Percentiles rank a stretch among this genome's conserved stretches.
Evolutionary conservation across 2,888 invertebrate genomes (phyloP).

Genomic region (Erpobdella octoculata): DNA sequence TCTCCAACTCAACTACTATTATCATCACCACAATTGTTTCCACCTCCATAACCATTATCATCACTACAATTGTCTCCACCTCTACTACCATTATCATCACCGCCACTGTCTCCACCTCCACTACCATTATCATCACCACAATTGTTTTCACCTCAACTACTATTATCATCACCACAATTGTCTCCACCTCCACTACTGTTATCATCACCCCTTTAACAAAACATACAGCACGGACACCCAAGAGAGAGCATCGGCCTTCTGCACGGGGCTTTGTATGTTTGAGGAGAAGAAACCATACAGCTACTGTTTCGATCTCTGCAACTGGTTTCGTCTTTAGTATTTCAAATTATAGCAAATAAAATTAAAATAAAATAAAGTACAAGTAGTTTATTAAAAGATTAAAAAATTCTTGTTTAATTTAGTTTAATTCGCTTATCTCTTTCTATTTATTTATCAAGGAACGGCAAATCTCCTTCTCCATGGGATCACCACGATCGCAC

Average conservation of each 20-base stretch:
- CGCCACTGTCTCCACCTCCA: background rate
- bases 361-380: too few species aligned
- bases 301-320: slow-evolving; percentile 38
- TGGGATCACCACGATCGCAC: slow-evolving; percentile 12
- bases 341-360: too few species aligned
- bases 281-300: slow-evolving; percentile 36
- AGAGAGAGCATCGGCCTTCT: slow-evolving; percentile 38
- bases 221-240: slow-evolving; percentile 38
- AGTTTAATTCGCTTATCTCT: too few species aligned
- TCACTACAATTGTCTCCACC: background rate
- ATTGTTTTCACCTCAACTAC: background rate
- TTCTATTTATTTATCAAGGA: background rate
- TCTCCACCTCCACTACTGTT: background rate
- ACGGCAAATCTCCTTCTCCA: slow-evolving; percentile 8
- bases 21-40: background rate
- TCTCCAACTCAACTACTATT: too few species aligned
- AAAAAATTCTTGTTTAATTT: too few species aligned
- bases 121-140: background rate
- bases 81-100: background rate
- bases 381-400: too few species aligned
- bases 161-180: background rate
- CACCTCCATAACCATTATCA: background rate
- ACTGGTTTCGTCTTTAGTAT: too few species aligned
- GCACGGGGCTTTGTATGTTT: slow-evolving; percentile 39
- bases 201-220: background rate